These are phyloP conservation scores for Oreochromis tanganicae DNA, from an alignment of 2,113 vertebrate species.

Conservation along the genomic window DNA sequence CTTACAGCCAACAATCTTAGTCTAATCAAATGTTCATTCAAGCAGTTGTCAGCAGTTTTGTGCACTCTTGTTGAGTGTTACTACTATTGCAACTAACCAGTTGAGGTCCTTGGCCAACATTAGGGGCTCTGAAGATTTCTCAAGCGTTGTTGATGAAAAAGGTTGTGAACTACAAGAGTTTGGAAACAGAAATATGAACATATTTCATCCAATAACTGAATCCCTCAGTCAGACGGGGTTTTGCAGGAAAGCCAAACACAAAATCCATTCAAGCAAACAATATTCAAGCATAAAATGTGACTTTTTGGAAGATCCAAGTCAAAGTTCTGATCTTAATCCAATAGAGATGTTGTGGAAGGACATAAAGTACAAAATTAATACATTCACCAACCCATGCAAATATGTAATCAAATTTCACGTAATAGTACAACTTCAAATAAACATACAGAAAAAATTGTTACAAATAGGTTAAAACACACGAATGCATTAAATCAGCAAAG, in stretches of 20 bases:
- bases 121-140: neutral
- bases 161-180: neutral
- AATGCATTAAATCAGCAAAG: neutral
- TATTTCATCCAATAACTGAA: neutral
- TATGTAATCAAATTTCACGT: neutral
- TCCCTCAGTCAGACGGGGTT: neutral
- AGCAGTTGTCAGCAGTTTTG: neutral
- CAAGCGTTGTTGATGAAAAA: neutral
- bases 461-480: neutral
- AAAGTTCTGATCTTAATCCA: neutral
- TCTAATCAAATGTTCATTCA: neutral
- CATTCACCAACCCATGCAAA: neutral
- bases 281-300: neutral
- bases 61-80: neutral
- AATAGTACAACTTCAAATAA: neutral
- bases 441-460: neutral
- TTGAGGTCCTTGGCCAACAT: neutral
- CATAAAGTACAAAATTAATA: neutral
- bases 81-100: neutral
- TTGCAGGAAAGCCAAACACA: neutral
- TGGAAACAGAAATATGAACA: neutral
- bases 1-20: neutral
- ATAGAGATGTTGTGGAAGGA: neutral
- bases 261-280: neutral
- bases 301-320: neutral